Percentiles rank a stretch among this genome's conserved stretches.
Evolutionary conservation across 2,113 vertebrate species (phyloP).

Genomic region (Lampris incognitus): DNA sequence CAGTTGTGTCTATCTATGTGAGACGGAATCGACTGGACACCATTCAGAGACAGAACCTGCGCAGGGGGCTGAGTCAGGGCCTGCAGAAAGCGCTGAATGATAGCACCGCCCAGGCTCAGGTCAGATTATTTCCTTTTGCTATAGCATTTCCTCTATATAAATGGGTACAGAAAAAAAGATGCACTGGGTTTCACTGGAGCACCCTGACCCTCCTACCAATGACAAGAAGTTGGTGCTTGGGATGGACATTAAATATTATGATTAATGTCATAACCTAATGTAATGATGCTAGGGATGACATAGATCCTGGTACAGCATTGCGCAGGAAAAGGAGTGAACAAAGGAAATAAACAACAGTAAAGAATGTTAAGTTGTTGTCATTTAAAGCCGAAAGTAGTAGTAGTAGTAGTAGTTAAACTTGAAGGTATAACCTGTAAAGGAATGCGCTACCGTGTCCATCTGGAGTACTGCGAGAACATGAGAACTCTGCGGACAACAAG

Average conservation of each 20-base stretch:
- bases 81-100: constrained; percentile 90
- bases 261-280: too few relatives aligned
- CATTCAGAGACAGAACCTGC: constrained; percentile 87
- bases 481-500: too few relatives aligned
- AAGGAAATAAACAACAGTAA: background rate
- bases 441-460: too few relatives aligned
- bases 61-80: constrained; percentile 89
- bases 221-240: background rate
- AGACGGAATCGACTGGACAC: constrained; percentile 87
- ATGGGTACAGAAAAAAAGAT: background rate
- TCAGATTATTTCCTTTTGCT: constrained; percentile 68
- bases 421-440: too few relatives aligned
- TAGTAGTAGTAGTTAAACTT: too few relatives aligned
- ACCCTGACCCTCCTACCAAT: background rate
- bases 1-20: constrained; percentile 92
- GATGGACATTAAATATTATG: background rate
- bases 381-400: too few relatives aligned
- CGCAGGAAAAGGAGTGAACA: background rate
- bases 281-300: too few relatives aligned
- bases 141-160: constrained; percentile 1
- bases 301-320: background rate
- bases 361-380: background rate
- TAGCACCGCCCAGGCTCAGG: constrained; percentile 86
- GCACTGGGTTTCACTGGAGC: background rate
- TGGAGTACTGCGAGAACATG: too few relatives aligned